Evolutionary conservation across 1,140 invertebrate species (phyloP).

Genomic region (Ganaspis sp.): DNA sequence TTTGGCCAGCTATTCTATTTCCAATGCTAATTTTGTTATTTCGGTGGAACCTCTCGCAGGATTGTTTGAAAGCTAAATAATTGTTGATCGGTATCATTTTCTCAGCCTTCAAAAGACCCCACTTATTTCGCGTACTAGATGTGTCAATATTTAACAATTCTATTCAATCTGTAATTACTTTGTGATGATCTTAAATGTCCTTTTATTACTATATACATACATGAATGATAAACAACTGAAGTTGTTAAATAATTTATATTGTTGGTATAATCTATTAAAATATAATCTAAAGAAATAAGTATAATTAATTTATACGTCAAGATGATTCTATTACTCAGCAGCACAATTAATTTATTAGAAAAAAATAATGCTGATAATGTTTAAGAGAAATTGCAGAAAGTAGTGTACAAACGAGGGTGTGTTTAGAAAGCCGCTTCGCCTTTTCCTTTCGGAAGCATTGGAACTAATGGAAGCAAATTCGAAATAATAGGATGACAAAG

Average conservation of each 20-base stretch:
- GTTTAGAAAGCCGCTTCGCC: slow-evolving; percentile 12
- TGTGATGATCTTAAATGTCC: background rate
- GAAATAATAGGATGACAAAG: slow-evolving; percentile 3
- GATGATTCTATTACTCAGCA: too few relatives aligned
- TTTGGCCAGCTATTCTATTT: background rate
- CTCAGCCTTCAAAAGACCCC: background rate
- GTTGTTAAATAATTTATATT: too few relatives aligned
- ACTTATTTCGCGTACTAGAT: background rate
- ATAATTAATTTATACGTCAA: too few relatives aligned
- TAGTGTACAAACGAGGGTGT: background rate
- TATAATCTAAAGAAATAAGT: too few relatives aligned
- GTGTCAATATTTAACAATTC: background rate
- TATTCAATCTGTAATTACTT: background rate
- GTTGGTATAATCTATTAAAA: too few relatives aligned
- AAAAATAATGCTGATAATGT: too few relatives aligned
- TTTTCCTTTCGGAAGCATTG: background rate
- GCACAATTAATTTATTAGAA: too few relatives aligned
- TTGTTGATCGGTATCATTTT: background rate
- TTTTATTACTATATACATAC: too few relatives aligned
- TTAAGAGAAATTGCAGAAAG: background rate
- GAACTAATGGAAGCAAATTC: background rate
- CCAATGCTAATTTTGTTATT: background rate
- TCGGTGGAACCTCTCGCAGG: background rate
- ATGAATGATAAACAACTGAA: too few relatives aligned
- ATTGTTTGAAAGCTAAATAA: slow-evolving; percentile 3